phyloP scores from a whole-genome alignment of 1,140 invertebrate genomes.

The Drosophila parabipectinata region DNA sequence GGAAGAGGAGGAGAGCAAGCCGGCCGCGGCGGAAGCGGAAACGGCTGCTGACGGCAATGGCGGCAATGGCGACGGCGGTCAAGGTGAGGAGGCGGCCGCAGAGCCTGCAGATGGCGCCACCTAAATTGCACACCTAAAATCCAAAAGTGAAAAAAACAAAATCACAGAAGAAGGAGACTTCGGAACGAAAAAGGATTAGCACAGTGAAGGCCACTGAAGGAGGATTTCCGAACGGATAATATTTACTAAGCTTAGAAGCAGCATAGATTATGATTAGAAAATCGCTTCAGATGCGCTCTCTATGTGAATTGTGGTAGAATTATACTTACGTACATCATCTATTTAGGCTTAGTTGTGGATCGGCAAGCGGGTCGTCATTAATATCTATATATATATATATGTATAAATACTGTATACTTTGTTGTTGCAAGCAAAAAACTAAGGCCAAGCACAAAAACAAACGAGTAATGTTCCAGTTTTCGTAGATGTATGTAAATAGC shows the following conservation, averaged over 20 bases:
- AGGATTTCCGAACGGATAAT: constrained; percentile 22
- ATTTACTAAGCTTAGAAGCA: constrained; percentile 40
- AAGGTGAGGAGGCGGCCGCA: constrained; percentile 8
- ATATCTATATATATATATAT: constrained; percentile 38
- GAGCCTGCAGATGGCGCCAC: constrained; percentile 35
- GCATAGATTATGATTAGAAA: constrained; percentile 41
- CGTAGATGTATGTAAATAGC: constrained; percentile 43
- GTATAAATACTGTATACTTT: constrained; percentile 50
- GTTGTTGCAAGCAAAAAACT: constrained; percentile 56
- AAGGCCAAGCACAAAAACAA: constrained; percentile 41
- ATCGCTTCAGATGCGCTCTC: constrained; percentile 52
- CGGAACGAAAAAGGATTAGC: constrained; percentile 15
- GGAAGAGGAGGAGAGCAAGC: constrained; percentile 32
- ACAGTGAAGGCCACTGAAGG: constrained; percentile 26
- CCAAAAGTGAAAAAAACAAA: constrained; percentile 3
- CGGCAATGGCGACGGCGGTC: constrained; percentile 21
- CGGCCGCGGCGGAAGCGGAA: constrained; percentile 52
- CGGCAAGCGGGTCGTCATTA: constrained; percentile 5
- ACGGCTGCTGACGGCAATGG: constrained; percentile 8
- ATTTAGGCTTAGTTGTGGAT: constrained; percentile 20
- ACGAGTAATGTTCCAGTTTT: constrained; percentile 38
- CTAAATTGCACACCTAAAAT: constrained; percentile 25
- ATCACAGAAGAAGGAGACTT: constrained; percentile 21
- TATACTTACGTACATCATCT: constrained; percentile 35
- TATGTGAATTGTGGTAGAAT: constrained; percentile 52